Base-by-base conservation (phyloP, 2,888 invertebrate genomes). In the Digitonthophagus gazella region DNA sequence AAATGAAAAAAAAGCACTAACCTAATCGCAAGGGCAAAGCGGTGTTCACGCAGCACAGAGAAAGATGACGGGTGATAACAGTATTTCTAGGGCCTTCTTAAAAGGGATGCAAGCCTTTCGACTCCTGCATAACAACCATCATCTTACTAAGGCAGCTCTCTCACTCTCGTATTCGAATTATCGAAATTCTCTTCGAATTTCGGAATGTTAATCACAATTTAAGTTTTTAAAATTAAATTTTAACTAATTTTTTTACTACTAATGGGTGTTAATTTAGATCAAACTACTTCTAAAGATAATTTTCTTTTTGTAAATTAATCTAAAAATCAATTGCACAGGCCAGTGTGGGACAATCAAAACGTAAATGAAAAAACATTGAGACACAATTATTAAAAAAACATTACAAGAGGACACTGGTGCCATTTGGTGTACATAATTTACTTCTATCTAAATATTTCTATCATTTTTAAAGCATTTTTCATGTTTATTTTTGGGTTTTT, bases 41-140 rank as follows among this genome's bases (percentile, higher is more conserved):
- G 28, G 28, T 44, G 28, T 44, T 44, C 82, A 90, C 83, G 89
- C 90, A 83, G 90, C 90, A 86, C 88, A 90, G 85, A 90, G 88
- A 89, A 90, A 90, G 86, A 89, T 89, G 87, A 90, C 89, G 84
- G 90, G 89, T 86, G 89, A 88, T 86, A 90, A 86, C 85, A 90
- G 87, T 84, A 89, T 87, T 88, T 89, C 89, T 85, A 89, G 87
- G 84, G 89, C 89, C 85, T 88, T 89, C 89, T 89, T 90, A 88
- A 89, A 89, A 86, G 89, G 88, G 84, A 88, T 88, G 87, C 89
- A 89, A 83, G 85, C 86, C 87, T 88, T 88, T 84, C 87, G 85
- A 87, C 88, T 88, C 87, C 83, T 83, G 81, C 77, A 79, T 72
- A 74, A 76, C 78, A 83, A 81, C 82, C 82, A 82, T 83, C 82